A percentile compares a stretch with the other conserved stretches of the same genome.
Conservation (phyloP, 1,140 invertebrate genomes). For the Brachionus rubens region DNA sequence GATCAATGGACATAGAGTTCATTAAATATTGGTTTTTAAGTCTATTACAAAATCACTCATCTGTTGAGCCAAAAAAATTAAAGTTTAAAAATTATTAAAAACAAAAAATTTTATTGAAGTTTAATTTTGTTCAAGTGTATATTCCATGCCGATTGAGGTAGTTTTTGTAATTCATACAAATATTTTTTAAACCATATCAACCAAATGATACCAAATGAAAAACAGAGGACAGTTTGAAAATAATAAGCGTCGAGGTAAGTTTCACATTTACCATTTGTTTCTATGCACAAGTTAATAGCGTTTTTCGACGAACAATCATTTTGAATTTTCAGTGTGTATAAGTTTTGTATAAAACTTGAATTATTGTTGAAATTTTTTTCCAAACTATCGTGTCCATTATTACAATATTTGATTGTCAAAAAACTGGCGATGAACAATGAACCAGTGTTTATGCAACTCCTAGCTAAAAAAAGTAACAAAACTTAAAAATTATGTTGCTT, state of each 20-base stretch:
- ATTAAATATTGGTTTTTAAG: neutral
- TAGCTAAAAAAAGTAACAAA: constrained; percentile 4
- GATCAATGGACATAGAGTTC: neutral
- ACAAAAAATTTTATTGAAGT: too few relatives aligned
- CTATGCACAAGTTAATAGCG: neutral
- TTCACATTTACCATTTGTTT: constrained; percentile 7
- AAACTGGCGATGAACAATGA: constrained; percentile 21
- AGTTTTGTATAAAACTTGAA: neutral
- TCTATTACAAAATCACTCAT: too few relatives aligned
- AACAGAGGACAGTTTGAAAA: constrained; percentile 1
- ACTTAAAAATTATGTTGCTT: neutral
- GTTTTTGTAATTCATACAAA: constrained; percentile 23
- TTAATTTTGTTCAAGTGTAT: constrained; percentile 45
- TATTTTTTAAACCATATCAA: constrained; percentile 19
- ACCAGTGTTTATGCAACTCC: constrained; percentile 3
- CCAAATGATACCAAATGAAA: constrained; percentile 23
- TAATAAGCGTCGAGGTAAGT: constrained; percentile 18
- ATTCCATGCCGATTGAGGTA: constrained; percentile 18
- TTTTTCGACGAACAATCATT: constrained; percentile 7
- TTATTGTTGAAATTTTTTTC: neutral
- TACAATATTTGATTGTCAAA: constrained; percentile 41
- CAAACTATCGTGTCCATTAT: neutral
- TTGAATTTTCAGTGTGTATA: neutral
- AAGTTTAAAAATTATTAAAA: too few relatives aligned
- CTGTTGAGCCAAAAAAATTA: too few relatives aligned